Base-by-base conservation (phyloP, 1,140 invertebrate species). In the Polyergus mexicanus region DNA sequence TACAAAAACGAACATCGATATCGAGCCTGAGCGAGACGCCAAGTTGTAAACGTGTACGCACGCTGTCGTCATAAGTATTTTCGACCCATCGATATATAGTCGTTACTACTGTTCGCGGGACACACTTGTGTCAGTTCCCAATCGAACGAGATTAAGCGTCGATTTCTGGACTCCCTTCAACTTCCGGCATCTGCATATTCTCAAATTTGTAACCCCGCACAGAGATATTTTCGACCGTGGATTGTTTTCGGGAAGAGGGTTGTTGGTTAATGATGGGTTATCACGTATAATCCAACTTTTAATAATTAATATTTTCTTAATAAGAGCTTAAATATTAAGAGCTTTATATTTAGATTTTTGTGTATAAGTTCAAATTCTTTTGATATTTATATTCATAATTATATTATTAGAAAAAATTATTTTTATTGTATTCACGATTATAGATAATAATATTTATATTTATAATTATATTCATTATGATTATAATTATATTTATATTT, bases 51-150 rank as follows among this genome's bases (percentile, higher is more conserved):
- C 54, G 66, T 58, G 35, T 44, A 44, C 32, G 19, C 68, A 47
- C 6, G 68, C 54, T 60, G 51, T 74, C 78, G 51, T 83, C 68
- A 83, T 58, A 74, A 83, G 56, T 83, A 83, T 83, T 62, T 83
- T 83, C 38, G 38, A 81, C 25, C 78, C 66, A 83, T 83, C 68
- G 78, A 83, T 83, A 83, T 62, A 83, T 62, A 74, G n/a, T 72
- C 78, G 25, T 60, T 44, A 60, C 78, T 44, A 47, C 22, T 28
- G 66, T 44, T 51, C 47, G 6, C 38, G 56, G 32, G 54, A 81
- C 35, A 81, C 38, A 72, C 38, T 72, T 35, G 54, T n/a, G 35
- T 32, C 68, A 28, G 68, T 77, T 28, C 4, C 25, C 54, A 47
- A 83, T 83, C 68, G 78, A 83, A 74, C 71, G 38, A 47, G 78